phyloP scores from a whole-genome alignment of 2,888 invertebrate genomes.

The Drosophila infuscata region DNA sequence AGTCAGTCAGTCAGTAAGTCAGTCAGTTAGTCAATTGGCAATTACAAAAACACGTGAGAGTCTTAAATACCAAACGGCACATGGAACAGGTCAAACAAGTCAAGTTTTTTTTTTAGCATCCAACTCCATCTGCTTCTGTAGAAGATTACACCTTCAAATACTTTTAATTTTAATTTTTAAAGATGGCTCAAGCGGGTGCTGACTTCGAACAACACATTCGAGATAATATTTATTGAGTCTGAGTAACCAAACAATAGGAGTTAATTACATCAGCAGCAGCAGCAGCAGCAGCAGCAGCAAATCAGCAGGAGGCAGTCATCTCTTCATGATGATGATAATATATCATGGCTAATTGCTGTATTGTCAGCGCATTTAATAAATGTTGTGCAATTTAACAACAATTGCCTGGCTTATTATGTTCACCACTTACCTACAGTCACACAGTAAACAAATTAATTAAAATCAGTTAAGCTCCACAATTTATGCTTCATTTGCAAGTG shows the following conservation, averaged over 20 bases:
- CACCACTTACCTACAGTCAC: not conserved
- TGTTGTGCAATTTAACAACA: slow-evolving; percentile 44
- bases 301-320: slow-evolving; percentile 11
- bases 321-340: slow-evolving; percentile 30
- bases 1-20: slow-evolving; percentile 21
- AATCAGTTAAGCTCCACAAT: slow-evolving; percentile 29
- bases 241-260: slow-evolving; percentile 36
- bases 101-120: slow-evolving; percentile 12
- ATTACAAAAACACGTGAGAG: slow-evolving; percentile 71
- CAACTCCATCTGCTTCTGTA: slow-evolving; percentile 5
- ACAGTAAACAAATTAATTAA: slow-evolving; percentile 25
- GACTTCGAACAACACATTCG: slow-evolving; percentile 1
- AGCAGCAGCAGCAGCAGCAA: slow-evolving; percentile 24
- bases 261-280: slow-evolving; percentile 42
- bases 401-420: slow-evolving; percentile 50
- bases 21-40: slow-evolving; percentile 18
- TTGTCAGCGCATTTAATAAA: slow-evolving; percentile 55
- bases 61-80: slow-evolving; percentile 62
- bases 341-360: slow-evolving; percentile 53
- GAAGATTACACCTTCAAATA: slow-evolving; percentile 20
- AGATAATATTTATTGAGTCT: slow-evolving; percentile 32
- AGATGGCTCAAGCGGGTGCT: slow-evolving; percentile 21
- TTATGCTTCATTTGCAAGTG: slow-evolving; percentile 72
- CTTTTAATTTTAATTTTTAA: slow-evolving; percentile 1
- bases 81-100: slow-evolving; percentile 70